Percentiles rank a stretch among this genome's conserved stretches.
Conservation (phyloP, 2,888 invertebrate genomes). For the Drosophila nigricruria region DNA sequence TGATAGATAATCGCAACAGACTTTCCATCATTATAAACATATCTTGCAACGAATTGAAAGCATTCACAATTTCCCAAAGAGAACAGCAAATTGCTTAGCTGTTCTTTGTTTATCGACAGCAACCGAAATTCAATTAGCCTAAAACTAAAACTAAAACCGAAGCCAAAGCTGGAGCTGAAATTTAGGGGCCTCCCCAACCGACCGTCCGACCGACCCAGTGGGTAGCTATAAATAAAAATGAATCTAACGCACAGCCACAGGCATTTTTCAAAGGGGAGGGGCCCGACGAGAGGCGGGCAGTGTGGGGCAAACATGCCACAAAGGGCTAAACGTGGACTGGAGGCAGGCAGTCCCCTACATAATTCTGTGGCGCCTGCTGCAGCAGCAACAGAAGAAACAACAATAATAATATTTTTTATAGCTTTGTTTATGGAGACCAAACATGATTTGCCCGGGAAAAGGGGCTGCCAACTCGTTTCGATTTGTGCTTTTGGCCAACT, state of each 20-base stretch:
- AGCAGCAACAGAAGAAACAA: slow-evolving; percentile 13
- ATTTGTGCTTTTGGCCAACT: background rate
- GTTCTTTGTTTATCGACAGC: slow-evolving; percentile 65
- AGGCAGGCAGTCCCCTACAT: slow-evolving; percentile 33
- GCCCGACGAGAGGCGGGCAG: background rate
- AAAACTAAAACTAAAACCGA: slow-evolving; percentile 37
- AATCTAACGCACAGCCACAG: slow-evolving; percentile 56
- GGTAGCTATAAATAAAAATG: slow-evolving; percentile 68
- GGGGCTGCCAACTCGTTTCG: slow-evolving; percentile 37
- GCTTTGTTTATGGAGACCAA: slow-evolving; percentile 71
- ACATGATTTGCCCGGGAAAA: slow-evolving; percentile 30
- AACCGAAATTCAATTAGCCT: slow-evolving; percentile 74
- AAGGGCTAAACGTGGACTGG: background rate
- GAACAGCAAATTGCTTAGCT: slow-evolving; percentile 21
- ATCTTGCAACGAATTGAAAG: background rate
- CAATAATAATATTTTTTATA: slow-evolving; percentile 62
- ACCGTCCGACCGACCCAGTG: slow-evolving; percentile 3
- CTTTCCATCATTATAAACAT: background rate
- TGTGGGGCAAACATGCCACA: background rate
- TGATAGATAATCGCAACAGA: background rate
- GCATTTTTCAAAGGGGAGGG: slow-evolving; percentile 31
- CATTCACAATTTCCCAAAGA: background rate
- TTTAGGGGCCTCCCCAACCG: slow-evolving; percentile 21
- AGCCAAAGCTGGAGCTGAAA: slow-evolving; percentile 38
- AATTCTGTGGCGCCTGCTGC: slow-evolving; percentile 70